Percentiles rank a stretch among this genome's conserved stretches.
These are phyloP conservation scores for Acanthurus leucopareius DNA, from an alignment of 2,797 vertebrate species.

Conservation along the genomic window DNA sequence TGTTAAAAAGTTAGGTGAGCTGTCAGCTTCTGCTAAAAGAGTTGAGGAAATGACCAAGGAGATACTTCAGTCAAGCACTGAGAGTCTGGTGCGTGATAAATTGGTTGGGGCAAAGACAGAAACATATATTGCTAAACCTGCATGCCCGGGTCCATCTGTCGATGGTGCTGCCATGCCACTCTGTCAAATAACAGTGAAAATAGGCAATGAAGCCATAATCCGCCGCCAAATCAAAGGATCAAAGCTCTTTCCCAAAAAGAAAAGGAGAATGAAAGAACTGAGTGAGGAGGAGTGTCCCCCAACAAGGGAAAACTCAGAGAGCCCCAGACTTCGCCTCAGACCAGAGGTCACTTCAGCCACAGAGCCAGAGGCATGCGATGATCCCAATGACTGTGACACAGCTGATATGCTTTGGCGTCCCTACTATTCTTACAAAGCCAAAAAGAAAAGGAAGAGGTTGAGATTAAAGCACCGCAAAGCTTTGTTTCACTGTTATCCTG, in stretches of 20 bases:
- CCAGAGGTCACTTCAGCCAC: slow-evolving; percentile 62
- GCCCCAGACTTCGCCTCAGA: slow-evolving; percentile 80
- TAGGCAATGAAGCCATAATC: slow-evolving; percentile 97
- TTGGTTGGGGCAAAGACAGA: slow-evolving; percentile 89
- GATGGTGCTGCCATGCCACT: slow-evolving; percentile 92
- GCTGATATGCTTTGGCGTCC: slow-evolving; percentile 97
- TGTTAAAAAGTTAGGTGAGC: slow-evolving; percentile 85
- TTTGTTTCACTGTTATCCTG: slow-evolving; percentile 68
- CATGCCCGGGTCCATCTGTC: slow-evolving; percentile 93
- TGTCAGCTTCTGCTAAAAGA: slow-evolving; percentile 85
- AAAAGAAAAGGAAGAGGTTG: slow-evolving; percentile 94
- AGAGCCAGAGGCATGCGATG: slow-evolving; percentile 87
- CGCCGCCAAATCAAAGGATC: slow-evolving; percentile 95
- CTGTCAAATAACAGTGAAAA: slow-evolving; percentile 99
- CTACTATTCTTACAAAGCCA: slow-evolving; percentile 98
- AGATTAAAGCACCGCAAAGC: slow-evolving; percentile 88
- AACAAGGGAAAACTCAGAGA: slow-evolving; percentile 74
- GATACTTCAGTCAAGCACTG: slow-evolving; percentile 74
- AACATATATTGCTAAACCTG: slow-evolving; percentile 98
- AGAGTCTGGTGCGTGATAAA: slow-evolving; percentile 81
- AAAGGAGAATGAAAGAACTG: slow-evolving; percentile 75
- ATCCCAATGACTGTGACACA: slow-evolving; percentile 93
- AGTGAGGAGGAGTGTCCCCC: slow-evolving; percentile 75
- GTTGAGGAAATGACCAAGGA: slow-evolving; percentile 88
- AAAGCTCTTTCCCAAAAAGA: slow-evolving; percentile 92